Percentiles rank a stretch among this genome's conserved stretches.
Conservation (phyloP, 2,888 invertebrate species). For the Stenurella melanura region DNA sequence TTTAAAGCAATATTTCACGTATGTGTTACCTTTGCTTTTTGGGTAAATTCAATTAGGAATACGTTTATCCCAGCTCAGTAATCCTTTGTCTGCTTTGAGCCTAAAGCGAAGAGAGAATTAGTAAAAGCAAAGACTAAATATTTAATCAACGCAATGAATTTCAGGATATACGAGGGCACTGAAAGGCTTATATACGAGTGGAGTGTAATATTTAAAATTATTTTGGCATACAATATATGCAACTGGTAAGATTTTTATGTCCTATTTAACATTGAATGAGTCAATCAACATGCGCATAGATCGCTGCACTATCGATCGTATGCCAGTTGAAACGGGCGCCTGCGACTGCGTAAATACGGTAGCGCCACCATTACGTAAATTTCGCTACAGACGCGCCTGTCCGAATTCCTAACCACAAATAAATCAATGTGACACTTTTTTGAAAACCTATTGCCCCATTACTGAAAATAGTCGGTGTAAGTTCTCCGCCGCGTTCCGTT, state of each 20-base stretch:
- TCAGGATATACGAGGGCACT: not conserved
- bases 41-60: too few species aligned
- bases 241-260: not conserved
- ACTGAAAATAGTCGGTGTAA: constrained; percentile 58
- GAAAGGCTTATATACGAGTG: not conserved
- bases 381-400: constrained; percentile 24
- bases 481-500: constrained; percentile 40
- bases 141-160: not conserved
- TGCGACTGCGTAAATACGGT: constrained; percentile 15
- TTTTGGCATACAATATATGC: not conserved
- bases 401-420: constrained; percentile 50
- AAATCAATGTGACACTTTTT: constrained; percentile 69
- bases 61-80: too few species aligned
- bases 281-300: constrained; percentile 25
- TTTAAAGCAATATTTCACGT: too few species aligned
- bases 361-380: constrained; percentile 40
- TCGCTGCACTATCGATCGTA: constrained; percentile 43
- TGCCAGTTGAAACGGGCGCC: constrained; percentile 39
- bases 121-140: not conserved
- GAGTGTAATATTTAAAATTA: not conserved
- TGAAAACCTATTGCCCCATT: constrained; percentile 70
- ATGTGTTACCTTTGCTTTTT: too few species aligned
- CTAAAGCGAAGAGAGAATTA: too few species aligned
- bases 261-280: not conserved
- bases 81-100: too few species aligned